These are phyloP conservation scores for Leptopilina myrica DNA, from an alignment of 2,888 invertebrate species.

Conservation along the genomic window DNA sequence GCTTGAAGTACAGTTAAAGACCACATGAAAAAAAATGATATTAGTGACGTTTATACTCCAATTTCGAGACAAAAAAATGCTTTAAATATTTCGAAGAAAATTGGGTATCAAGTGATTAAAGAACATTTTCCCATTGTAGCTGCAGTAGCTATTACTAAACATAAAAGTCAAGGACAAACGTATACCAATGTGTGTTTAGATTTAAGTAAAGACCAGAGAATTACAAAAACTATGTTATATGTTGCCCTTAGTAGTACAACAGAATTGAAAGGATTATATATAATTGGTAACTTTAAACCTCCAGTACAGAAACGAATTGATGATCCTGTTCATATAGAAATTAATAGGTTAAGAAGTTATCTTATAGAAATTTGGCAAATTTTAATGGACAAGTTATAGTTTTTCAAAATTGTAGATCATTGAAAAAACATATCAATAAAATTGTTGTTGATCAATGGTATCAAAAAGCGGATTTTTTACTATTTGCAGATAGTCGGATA, in stretches of 20 bases:
- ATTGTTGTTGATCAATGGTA: slow-evolving; percentile 23
- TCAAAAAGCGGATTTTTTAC: slow-evolving; percentile 15
- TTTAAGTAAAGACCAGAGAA: no score
- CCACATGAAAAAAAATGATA: no score
- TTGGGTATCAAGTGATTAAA: no score
- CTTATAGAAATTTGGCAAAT: not conserved
- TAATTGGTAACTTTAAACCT: no score
- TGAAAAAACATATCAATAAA: not conserved
- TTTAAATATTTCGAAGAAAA: no score
- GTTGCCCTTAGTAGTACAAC: slow-evolving; percentile 30
- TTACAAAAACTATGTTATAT: slow-evolving; percentile 17
- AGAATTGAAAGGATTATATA: not conserved
- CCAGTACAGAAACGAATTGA: not conserved
- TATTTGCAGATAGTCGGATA: slow-evolving; percentile 28
- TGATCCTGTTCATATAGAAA: not conserved
- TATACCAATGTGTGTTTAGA: no score
- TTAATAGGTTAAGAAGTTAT: slow-evolving; percentile 20
- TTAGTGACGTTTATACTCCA: no score
- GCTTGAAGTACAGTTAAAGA: no score
- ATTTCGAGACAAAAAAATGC: no score
- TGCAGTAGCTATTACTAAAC: no score
- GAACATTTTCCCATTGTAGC: no score
- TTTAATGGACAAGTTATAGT: not conserved
- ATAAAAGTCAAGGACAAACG: no score
- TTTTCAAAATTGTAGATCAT: not conserved